Base-by-base conservation (phyloP, 2,113 vertebrate species). In the Arvicanthis niloticus region DNA sequence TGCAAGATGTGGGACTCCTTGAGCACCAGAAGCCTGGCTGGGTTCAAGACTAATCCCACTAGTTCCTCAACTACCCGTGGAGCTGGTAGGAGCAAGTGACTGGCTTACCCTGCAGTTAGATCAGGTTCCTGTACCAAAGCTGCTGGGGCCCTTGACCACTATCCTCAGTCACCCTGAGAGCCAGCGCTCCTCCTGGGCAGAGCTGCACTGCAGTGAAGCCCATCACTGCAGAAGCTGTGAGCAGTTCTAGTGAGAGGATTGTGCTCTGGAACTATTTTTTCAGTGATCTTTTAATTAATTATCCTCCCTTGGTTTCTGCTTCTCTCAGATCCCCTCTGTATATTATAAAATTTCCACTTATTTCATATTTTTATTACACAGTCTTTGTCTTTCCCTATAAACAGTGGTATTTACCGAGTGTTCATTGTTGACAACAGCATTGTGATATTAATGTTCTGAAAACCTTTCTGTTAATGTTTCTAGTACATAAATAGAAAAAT, bases 211-310 rank as follows among this genome's bases (percentile, higher is more conserved):
- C 22, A 15, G 5, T 51, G 81, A 76, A 88, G 16, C 24, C 62
- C n/a, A 1, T 68, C 37, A 67, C 24, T 29, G 21, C 84, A 26
- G 70, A 92, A 92, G 45, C 22, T 92, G n/a, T 21, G 31, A 65
- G 29, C 84, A 15, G 56, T 96, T 60, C 80, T 62, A 80, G 51
- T 68, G 51, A 89, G 86, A 65, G 91, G 22, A 73, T 42, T 82
- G 1, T 87, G 81, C 11, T 11, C 37, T 91, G 72, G 5, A 89
- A 34, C n/a, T 91, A 4, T 60, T 58, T 56, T 91, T 82, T 82
- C 80, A 89, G 42, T 93, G 72, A 34, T 12, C 34, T 87, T 94
- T 96, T 90, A 72, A 60, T 76, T 82, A 31, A 22, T 82, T 22
- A 91, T 12, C 45, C 0, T 85, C 17, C n/a, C 19, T 62, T 42